Percentiles rank a stretch among this genome's conserved stretches.
Evolutionary conservation across 2,888 invertebrate species (phyloP).

Genomic region (Epistrophella euchroma): DNA sequence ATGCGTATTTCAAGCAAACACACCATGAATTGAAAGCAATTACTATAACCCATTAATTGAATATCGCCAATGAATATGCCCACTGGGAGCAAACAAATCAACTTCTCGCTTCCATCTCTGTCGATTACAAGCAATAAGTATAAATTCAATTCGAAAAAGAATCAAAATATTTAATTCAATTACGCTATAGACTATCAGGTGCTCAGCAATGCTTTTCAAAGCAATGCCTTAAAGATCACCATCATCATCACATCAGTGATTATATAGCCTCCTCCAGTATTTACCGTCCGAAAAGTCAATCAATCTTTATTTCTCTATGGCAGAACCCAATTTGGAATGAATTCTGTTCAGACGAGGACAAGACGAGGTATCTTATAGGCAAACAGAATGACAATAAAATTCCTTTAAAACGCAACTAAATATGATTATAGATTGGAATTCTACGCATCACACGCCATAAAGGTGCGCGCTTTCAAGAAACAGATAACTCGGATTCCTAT

Average conservation of each 20-base stretch:
- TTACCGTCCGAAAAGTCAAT: conserved; percentile 35
- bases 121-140: not conserved
- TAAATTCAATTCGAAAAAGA: not conserved
- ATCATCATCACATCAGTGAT: not conserved
- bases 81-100: conserved; percentile 18
- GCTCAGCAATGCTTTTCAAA: conserved; percentile 19
- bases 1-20: too few relatives aligned
- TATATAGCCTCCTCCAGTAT: conserved; percentile 2
- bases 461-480: conserved; percentile 48
- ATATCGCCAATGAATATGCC: conserved; percentile 16
- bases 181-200: conserved; percentile 28
- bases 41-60: conserved; percentile 42
- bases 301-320: not conserved
- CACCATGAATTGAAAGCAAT: conserved; percentile 14
- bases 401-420: conserved; percentile 55
- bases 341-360: not conserved
- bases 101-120: conserved; percentile 33
- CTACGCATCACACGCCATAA: conserved; percentile 41
- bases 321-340: conserved; percentile 38
- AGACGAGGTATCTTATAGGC: too few relatives aligned
- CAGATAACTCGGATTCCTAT: conserved; percentile 57
- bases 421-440: conserved; percentile 58
- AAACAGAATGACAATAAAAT: conserved; percentile 52
- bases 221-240: not conserved
- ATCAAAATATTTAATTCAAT: conserved; percentile 32